Base-by-base conservation (phyloP, 2,888 invertebrate genomes). In the Plagodis pulveraria region DNA sequence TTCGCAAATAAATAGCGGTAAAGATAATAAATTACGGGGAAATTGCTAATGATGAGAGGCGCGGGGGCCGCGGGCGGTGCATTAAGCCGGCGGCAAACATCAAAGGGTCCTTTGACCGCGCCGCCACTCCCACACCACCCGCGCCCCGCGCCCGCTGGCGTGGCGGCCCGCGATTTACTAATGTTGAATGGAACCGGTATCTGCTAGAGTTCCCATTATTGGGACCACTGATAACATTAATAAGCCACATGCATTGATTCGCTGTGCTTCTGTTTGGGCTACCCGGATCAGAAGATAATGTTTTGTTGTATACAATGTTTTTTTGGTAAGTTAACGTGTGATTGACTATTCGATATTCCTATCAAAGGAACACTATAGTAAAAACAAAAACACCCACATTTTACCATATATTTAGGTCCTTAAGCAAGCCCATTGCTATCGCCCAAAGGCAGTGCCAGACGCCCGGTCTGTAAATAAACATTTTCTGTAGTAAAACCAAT, bases 61-160 rank as follows among this genome's bases (percentile, higher is more conserved):
- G 84, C 84, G 87, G 86, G 89, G 81, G 78, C 83, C 86, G 89
- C 88, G 89, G 90, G 91, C 89, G 91, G 89, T 91, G 91, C 91
- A 91, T 91, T 91, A 91, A 91, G 91, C 90, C 91, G 88, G 86
- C 92, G 91, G 92, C 91, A 91, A 90, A 92, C 91, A 91, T 91
- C 91, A 91, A 91, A 91, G 91, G 83, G 84, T 87, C 81, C 91
- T 92, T 92, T 91, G 91, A 91, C 91, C 89, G 91, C 81, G 90
- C 92, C 92, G 91, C 84, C 91, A 84, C 90, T 84, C 88, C 88
- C 87, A 85, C 87, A 82, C 87, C 84, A 75, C 80, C 77, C 81
- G 71, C 77, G 72, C 65, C 80, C 77, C 81, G 71, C 77, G 72
- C 65, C 64, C 57, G 58, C 56, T 10, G 36, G 40, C 40, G 40